Conservation (phyloP, 2,797 vertebrate genomes). For the Aphelocoma californica region DNA sequence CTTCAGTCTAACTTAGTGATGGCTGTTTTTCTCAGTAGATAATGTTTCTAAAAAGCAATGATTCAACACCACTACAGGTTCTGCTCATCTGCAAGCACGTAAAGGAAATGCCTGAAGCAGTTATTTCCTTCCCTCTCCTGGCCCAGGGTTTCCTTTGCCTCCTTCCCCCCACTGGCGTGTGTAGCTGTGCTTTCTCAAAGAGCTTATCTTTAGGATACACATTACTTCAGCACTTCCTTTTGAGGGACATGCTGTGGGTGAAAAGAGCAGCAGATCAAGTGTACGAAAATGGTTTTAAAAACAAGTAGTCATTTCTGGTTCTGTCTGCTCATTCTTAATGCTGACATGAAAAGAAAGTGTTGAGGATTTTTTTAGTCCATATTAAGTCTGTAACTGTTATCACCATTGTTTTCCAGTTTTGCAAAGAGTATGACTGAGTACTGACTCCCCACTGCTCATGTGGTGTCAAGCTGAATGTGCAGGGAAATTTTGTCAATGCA, state of each 20-base stretch:
- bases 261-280: neutral
- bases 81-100: neutral
- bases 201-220: conserved; percentile 46
- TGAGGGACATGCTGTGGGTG: neutral
- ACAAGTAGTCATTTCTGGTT: neutral
- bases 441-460: neutral
- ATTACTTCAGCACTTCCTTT: conserved; percentile 6
- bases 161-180: neutral
- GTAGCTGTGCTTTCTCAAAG: neutral
- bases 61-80: neutral
- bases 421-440: neutral
- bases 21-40: neutral
- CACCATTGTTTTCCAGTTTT: neutral
- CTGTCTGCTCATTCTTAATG: neutral
- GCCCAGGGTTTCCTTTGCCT: neutral
- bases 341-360: neutral
- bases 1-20: neutral
- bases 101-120: conserved; percentile 34
- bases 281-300: neutral
- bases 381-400: neutral
- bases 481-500: neutral
- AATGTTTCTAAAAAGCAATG: neutral
- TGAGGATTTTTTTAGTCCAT: rapidly evolving
- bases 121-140: conserved; percentile 15
- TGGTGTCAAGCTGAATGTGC: neutral